Conservation (phyloP, 2,888 invertebrate species). For the Cryptosula pallasiana region DNA sequence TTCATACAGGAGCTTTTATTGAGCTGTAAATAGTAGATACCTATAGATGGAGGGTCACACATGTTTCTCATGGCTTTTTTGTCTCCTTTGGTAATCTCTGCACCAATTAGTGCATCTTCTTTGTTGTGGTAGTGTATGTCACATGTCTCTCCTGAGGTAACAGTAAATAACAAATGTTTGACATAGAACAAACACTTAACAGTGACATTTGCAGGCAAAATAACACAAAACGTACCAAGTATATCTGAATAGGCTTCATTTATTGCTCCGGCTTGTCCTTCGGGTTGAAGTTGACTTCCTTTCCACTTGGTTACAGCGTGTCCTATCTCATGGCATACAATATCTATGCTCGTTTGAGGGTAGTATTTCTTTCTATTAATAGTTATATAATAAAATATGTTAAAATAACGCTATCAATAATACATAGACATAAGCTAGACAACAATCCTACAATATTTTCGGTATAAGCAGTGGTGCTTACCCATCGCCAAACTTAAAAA, state of each 20-base stretch:
- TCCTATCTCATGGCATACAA: slow-evolving; percentile 32
- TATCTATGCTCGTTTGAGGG: slow-evolving; percentile 30
- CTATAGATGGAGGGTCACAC: not conserved
- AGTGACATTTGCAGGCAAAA: too few species aligned
- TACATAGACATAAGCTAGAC: too few species aligned
- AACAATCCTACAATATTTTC: too few species aligned
- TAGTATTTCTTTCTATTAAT: slow-evolving; percentile 15
- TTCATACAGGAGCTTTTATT: too few species aligned
- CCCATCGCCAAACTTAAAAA: too few species aligned
- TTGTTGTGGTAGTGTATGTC: not conserved
- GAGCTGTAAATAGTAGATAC: too few species aligned
- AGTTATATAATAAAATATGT: not conserved
- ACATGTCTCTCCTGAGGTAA: not conserved
- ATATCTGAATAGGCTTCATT: not conserved
- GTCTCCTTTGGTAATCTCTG: not conserved
- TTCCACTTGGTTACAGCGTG: slow-evolving; percentile 31
- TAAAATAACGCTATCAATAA: too few species aligned
- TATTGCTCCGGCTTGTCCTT: not conserved
- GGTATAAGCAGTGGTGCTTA: too few species aligned
- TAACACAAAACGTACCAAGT: not conserved
- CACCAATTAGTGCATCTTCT: not conserved
- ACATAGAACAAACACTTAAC: too few species aligned
- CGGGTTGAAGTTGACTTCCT: not conserved
- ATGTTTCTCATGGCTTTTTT: not conserved
- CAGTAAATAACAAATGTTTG: too few species aligned